Evolutionary conservation across 2,113 vertebrate genomes (phyloP).

Genomic region (Arothron firmamentum): DNA sequence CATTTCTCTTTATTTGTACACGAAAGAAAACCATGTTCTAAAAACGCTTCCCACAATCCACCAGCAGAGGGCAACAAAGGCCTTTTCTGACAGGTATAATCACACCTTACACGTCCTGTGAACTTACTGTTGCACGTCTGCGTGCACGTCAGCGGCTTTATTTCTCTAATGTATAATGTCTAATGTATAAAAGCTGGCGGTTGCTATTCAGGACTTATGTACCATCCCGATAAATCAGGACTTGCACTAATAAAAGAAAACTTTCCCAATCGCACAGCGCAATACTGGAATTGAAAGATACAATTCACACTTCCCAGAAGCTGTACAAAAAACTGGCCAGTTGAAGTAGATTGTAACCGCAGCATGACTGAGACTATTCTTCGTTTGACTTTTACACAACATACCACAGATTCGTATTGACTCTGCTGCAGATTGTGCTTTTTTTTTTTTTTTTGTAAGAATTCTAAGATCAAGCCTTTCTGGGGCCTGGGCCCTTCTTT

Average conservation of each 20-base stretch:
- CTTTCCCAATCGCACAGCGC: not conserved
- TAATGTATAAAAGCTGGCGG: not conserved
- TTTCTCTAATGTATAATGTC: not conserved
- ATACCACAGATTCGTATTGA: not conserved
- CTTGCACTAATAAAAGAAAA: not conserved
- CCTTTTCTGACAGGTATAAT: not conserved
- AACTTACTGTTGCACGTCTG: constrained; percentile 12
- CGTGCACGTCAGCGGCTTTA: not conserved
- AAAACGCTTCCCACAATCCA: constrained; percentile 5
- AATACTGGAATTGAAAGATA: constrained; percentile 5
- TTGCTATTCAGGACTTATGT: not conserved
- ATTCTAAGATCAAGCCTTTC: too few relatives aligned
- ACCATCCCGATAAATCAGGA: not conserved
- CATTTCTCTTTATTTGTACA: too few relatives aligned
- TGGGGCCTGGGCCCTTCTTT: too few relatives aligned
- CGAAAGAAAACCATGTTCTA: too few relatives aligned
- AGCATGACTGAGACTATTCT: not conserved
- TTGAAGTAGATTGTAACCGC: too few relatives aligned
- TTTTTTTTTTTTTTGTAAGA: not conserved
- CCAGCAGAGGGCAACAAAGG: constrained; percentile 44
- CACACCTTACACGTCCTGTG: constrained; percentile 7
- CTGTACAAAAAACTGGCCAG: not conserved
- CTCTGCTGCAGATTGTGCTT: not conserved
- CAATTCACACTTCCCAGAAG: constrained; percentile 18
- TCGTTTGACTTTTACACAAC: not conserved